Evolutionary conservation across 2,797 vertebrate genomes (phyloP).

Genomic region (Neosilurus mollespiculum): DNA sequence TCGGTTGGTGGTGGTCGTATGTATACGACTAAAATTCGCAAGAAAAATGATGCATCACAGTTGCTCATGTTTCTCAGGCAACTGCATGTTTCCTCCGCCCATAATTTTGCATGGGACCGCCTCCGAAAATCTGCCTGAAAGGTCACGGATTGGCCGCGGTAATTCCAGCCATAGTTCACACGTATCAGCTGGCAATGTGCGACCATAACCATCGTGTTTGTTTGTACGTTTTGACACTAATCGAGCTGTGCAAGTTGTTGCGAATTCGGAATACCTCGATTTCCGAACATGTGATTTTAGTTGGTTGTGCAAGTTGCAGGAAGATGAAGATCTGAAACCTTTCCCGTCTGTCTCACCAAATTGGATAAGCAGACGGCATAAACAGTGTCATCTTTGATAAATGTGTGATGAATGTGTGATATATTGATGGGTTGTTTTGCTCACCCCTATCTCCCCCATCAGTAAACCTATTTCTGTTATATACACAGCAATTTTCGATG

Average conservation of each 20-base stretch:
- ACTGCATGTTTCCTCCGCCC: too few relatives aligned
- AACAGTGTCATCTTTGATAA: conserved; percentile 17
- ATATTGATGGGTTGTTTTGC: neutral
- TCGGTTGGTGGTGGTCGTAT: too few relatives aligned
- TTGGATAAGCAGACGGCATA: neutral
- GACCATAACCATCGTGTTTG: neutral
- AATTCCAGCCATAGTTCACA: too few relatives aligned
- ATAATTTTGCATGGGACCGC: too few relatives aligned
- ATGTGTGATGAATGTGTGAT: conserved; percentile 12
- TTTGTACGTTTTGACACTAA: neutral
- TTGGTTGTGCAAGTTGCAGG: neutral
- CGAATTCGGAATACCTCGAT: neutral
- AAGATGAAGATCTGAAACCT: neutral
- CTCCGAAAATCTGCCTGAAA: too few relatives aligned
- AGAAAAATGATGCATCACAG: too few relatives aligned
- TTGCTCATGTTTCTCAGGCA: too few relatives aligned
- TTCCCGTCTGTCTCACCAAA: neutral
- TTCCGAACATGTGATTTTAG: neutral
- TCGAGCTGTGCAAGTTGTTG: neutral
- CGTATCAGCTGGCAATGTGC: too few relatives aligned
- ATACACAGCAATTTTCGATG: conserved; percentile 11
- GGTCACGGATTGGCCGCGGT: too few relatives aligned
- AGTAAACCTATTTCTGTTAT: conserved; percentile 24
- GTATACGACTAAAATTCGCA: too few relatives aligned
- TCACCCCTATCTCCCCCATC: neutral